Evolutionary conservation across 2,888 invertebrate species (phyloP).

Genomic region (Andrena hattorfiana): DNA sequence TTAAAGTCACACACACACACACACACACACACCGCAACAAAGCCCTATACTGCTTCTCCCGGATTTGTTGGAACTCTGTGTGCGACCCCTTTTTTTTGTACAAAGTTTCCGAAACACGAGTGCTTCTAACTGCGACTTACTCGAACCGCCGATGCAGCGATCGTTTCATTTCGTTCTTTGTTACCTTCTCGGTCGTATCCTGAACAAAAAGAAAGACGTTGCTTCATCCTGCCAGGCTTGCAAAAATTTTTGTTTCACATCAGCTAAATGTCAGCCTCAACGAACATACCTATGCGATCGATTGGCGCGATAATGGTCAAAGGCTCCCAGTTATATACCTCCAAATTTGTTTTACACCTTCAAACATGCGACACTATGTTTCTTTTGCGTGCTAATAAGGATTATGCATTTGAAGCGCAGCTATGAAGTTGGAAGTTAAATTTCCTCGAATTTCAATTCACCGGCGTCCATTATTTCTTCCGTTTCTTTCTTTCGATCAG

Average conservation of each 20-base stretch:
- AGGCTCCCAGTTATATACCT: background rate
- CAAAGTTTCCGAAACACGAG: slow-evolving; percentile 9
- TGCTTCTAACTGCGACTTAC: slow-evolving; percentile 23
- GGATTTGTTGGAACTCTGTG: slow-evolving; percentile 39
- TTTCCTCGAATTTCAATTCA: background rate
- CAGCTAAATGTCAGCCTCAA: slow-evolving; percentile 3
- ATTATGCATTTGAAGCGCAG: slow-evolving; percentile 41
- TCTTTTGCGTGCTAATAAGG: slow-evolving; percentile 15
- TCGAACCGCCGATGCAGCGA: background rate
- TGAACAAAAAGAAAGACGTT: background rate
- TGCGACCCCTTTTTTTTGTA: slow-evolving; percentile 25
- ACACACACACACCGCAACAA: slow-evolving; percentile 27
- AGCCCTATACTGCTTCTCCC: background rate
- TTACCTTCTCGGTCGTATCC: slow-evolving; percentile 9
- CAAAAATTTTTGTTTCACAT: slow-evolving; percentile 13
- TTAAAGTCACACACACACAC: slow-evolving; percentile 28
- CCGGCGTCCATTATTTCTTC: background rate
- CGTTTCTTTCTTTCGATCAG: background rate
- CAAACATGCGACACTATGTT: slow-evolving; percentile 32
- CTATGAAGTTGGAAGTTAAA: background rate
- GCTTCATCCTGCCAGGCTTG: background rate
- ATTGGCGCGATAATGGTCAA: background rate
- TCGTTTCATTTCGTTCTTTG: background rate
- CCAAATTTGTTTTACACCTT: slow-evolving; percentile 11
- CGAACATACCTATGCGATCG: background rate